Base-by-base conservation (phyloP, 1,140 invertebrate genomes). In the Littorina saxatilis region DNA sequence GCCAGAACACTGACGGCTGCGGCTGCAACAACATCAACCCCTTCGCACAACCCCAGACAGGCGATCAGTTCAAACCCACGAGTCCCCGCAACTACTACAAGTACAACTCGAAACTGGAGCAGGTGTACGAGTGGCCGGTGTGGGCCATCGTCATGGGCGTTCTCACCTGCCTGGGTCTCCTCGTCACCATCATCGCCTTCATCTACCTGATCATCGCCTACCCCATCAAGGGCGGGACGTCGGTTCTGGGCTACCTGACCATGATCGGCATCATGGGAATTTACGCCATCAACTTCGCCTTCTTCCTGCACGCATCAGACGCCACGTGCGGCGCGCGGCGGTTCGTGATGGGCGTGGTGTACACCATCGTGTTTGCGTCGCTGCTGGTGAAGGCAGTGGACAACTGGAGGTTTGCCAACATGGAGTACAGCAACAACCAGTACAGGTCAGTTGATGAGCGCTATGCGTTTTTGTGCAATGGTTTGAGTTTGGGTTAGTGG, bases 271-370 rank as follows among this genome's bases (percentile, higher is more conserved):
- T 94, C 61, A 81, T 94, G 11, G 86, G 93, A 0, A 88, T 94
- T 27, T 94, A 93, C 85, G 88, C 87, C 35, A 89, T 92, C 58
- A 94, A 94, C 83, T 93, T 94, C 83, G 92, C 92, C n/a, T 94
- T 94, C 88, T 91, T 94, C 66, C 79, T 93, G 11, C 90, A 90
- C 32, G 91, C 93, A 4, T 91, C 84, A 5, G 80, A 89, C 13
- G 90, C 87, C 7, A 90, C 88, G 7, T 94, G 94, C 84, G 92
- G 88, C 15, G 89, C 92, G 7, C 88, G 93, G 40, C 82, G 88
- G 27, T 90, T 92, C 75, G 61, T 86, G 3, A 91, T 93, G 86
- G 92, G 93, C 15, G 79, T 94, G 20, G 91, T 93, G 2, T 94
- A 94, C 86, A 88, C 91, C 29, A 88, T 93, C 47, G 89, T 92